phyloP scores from a whole-genome alignment of 2,113 vertebrate genomes.

The Callospermophilus lateralis region DNA sequence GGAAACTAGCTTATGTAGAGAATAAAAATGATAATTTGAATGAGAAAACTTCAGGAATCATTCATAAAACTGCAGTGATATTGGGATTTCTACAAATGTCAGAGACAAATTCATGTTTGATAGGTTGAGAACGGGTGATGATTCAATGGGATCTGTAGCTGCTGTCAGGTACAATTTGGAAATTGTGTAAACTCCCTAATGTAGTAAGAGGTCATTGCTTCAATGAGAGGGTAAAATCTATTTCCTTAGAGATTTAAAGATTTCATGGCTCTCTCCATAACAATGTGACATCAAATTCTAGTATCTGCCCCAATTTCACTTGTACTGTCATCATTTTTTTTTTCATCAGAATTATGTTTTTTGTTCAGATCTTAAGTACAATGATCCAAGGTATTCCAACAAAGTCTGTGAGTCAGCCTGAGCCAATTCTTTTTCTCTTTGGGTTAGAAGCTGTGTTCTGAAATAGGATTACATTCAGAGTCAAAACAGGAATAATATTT shows the following conservation, averaged over 20 bases:
- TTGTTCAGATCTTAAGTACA: background rate
- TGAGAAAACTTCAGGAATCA: background rate
- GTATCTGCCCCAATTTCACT: constrained; percentile 18
- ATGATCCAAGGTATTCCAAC: background rate
- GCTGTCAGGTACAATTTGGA: background rate
- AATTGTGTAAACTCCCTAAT: constrained; percentile 7
- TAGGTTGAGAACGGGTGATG: background rate
- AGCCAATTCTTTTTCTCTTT: background rate
- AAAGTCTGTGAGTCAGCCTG: constrained; percentile 8
- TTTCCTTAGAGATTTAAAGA: background rate
- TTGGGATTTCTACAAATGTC: background rate
- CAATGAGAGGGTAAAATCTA: background rate
- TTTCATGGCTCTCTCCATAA: background rate
- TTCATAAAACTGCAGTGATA: background rate
- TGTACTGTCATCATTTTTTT: constrained; percentile 1
- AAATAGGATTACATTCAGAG: constrained; percentile 15
- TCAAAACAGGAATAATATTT: constrained; percentile 27
- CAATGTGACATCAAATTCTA: background rate
- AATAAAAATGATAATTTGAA: background rate
- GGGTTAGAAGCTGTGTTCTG: background rate
- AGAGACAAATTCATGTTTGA: background rate
- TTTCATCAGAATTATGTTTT: background rate
- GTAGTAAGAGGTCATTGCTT: constrained; percentile 1
- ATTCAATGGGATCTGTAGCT: background rate
- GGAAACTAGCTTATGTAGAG: background rate